These are phyloP conservation scores for Aphelocoma californica DNA, from an alignment of 2,797 vertebrate genomes.

Conservation along the genomic window DNA sequence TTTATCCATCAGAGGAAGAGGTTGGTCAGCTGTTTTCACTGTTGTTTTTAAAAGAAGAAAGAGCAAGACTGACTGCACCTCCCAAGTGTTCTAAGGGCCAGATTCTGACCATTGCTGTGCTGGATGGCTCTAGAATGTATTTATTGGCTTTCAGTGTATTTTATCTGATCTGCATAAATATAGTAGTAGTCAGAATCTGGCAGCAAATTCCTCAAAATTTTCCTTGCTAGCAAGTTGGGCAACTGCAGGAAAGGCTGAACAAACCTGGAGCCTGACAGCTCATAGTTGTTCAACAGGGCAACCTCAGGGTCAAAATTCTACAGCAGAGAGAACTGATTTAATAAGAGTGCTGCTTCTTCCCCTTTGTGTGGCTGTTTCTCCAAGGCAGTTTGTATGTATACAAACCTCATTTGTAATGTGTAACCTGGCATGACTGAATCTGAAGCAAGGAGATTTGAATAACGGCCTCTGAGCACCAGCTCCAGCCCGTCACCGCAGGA, in stretches of 20 bases:
- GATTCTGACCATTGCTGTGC: not conserved
- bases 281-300: not conserved
- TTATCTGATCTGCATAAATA: not conserved
- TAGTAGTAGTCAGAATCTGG: not conserved
- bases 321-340: slow-evolving; percentile 25
- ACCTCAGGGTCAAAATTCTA: not conserved
- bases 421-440: not conserved
- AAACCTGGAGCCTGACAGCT: not conserved
- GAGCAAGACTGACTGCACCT: not conserved
- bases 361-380: not conserved
- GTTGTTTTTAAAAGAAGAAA: not conserved
- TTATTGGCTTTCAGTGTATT: not conserved
- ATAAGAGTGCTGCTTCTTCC: slow-evolving; percentile 14
- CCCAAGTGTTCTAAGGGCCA: not conserved
- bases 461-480: not conserved
- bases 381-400: not conserved
- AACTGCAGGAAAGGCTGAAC: not conserved
- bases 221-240: not conserved
- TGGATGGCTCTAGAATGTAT: not conserved
- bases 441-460: slow-evolving; percentile 22
- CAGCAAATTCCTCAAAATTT: not conserved
- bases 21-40: slow-evolving; percentile 54
- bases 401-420: not conserved
- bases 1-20: slow-evolving; percentile 91
- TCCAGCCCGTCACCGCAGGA: not conserved